Base-by-base conservation (phyloP, 2,113 vertebrate genomes). In the Bubo blakistoni region DNA sequence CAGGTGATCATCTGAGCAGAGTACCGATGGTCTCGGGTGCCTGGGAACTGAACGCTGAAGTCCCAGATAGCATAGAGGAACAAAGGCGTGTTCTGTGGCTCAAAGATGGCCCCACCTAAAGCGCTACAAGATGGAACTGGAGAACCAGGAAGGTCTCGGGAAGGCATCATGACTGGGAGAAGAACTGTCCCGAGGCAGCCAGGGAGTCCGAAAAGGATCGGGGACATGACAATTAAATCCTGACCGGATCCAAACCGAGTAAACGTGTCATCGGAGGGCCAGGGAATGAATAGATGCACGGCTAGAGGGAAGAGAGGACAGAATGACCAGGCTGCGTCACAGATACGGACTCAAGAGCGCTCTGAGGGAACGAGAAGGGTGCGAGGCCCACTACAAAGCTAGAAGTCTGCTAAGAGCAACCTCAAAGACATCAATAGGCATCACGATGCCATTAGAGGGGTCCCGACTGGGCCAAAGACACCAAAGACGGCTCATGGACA, bases 241-340 rank as follows among this genome's bases (percentile, higher is more conserved):
- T 46, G 21, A 34, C 30, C 21, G 20, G 30, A 24, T 67, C 65
- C 30, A 6, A 65, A 30, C 19, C 5, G 5, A 11, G 7, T 32
- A 44, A 65, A 44, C 5, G 1, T 30, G 40, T 65, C 9, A 32
- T 22, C 9, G 10, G 30, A 25, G 21, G 7, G 32, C 65, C 12
- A 19, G 22, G 32, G 32, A 47, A 13, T 5, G 0, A 25, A 24
- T 9, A 9, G 15, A 46, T 30, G 13, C 27, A 42, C 2, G 2
- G 13, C 27, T 30, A 30, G 19, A 29, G 19, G 62, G 19, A 42
- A 65, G 30, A 67, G 30, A 67, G 42, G 30, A 46, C 30, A 34
- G 30, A 46, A 66, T 8, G 21, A 46, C 42, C 34, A 20, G 42
- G 10, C 42, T 24, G 7, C 21, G 18, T 46, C 42, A 46, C 21